phyloP scores from a whole-genome alignment of 1,140 invertebrate species.

The Calephelis nemesis region DNA sequence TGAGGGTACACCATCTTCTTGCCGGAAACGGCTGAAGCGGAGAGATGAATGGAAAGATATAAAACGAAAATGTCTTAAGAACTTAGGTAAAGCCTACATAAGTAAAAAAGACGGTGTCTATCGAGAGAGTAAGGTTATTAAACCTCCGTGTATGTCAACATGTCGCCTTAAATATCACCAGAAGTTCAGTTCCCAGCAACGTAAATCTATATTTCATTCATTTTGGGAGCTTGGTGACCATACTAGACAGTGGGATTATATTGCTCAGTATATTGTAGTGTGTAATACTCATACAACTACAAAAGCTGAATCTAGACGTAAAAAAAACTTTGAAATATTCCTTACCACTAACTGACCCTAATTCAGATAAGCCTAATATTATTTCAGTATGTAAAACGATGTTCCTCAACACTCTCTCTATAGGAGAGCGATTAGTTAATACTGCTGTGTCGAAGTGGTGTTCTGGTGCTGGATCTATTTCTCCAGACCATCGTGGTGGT shows the following conservation, averaged over 20 bases:
- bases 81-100: constrained; percentile 14
- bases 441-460: constrained; percentile 10
- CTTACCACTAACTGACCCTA: constrained; percentile 5
- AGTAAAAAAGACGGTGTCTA: no score
- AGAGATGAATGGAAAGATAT: constrained; percentile 11
- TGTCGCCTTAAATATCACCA: constrained; percentile 22
- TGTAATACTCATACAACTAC: constrained; percentile 11
- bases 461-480: constrained; percentile 13
- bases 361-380: not conserved
- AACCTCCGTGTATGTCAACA: not conserved
- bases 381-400: constrained; percentile 5
- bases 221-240: constrained; percentile 23
- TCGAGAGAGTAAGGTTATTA: no score
- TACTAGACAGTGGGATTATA: constrained; percentile 24
- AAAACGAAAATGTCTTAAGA: constrained; percentile 22
- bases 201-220: constrained; percentile 13
- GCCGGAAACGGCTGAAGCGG: not conserved
- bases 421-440: constrained; percentile 5
- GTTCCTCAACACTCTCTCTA: constrained; percentile 16
- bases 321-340: not conserved
- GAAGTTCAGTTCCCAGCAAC: constrained; percentile 10
- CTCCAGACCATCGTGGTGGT: constrained; percentile 2
- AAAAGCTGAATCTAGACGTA: constrained; percentile 17
- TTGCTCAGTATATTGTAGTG: constrained; percentile 17
- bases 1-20: no score